Base-by-base conservation (phyloP, 2,797 vertebrate species). In the Labeo calbasu region DNA sequence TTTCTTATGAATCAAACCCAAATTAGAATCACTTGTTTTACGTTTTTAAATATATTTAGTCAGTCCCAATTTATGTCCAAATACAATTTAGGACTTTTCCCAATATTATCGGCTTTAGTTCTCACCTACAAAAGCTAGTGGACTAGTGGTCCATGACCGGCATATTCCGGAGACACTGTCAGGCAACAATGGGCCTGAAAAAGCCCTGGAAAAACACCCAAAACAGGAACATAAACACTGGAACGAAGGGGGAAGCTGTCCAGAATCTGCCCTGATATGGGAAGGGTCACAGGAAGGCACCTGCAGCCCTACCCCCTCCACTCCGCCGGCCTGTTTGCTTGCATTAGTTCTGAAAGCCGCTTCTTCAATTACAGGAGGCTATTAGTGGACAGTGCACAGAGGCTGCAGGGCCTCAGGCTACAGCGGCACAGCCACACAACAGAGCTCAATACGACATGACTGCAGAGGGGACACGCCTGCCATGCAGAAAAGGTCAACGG, bases 361-460 rank as follows among this genome's bases (percentile, higher is more conserved):
- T 93, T 94, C 94, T 94, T 95, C 93, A 94, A 93, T 94, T 94
- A 93, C 92, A 93, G 89, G 89, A 88, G 88, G 86, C 88, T 85
- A 89, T 92, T 92, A 87, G 92, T 91, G 94, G 94, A 94, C 94
- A 95, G 90, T 88, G 90, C 92, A 83, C 61, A 85, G 79, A 75
- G 68, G 82, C 86, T 86, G 75, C 73, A 61, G 76, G 77, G 91
- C 94, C 93, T 4, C 87, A 66, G 94, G 94, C 92, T 76, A 93
- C 84, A 83, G 90, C 88, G 91, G 86, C 83, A 82, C 84, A 73
- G 21, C 92, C 93, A 92, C 93, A 92, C 94, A 91, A 88, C 89
- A 85, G 72, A 92, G 92, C 93, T 93, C 94, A 93, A 92, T 94
- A 94, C 93, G 94, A 95, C 92, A 92, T 93, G 94, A 94, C 93